phyloP scores from a whole-genome alignment of 2,113 vertebrate genomes.

The Thamnophis sirtalis region DNA sequence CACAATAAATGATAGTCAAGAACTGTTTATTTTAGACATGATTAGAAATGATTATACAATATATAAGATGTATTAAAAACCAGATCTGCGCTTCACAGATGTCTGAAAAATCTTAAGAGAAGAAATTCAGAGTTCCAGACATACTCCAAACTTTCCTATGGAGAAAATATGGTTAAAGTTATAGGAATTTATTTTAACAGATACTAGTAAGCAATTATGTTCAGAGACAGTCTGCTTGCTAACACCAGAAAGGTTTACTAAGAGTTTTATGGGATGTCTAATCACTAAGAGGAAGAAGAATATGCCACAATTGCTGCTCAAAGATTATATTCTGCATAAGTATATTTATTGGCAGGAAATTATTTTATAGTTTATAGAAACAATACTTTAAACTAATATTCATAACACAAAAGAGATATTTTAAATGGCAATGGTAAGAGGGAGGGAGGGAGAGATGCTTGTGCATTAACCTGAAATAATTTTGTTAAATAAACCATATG shows the following conservation, averaged over 20 bases:
- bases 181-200: conserved; percentile 1
- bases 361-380: not conserved
- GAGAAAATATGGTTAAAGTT: conserved; percentile 18
- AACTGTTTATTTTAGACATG: not conserved
- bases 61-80: not conserved
- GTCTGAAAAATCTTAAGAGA: not conserved
- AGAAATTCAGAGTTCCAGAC: not conserved
- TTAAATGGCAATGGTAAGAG: not conserved
- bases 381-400: not conserved
- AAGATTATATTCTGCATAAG: not conserved
- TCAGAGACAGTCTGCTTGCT: not conserved
- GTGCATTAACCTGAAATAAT: not conserved
- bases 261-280: not conserved
- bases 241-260: conserved; percentile 7
- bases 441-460: not conserved
- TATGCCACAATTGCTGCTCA: not conserved
- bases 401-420: not conserved
- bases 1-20: not conserved
- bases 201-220: not conserved
- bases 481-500: not conserved
- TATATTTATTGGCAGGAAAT: conserved; percentile 7
- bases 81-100: not conserved
- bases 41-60: not conserved
- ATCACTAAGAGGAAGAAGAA: not conserved
- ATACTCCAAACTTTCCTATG: not conserved